These are phyloP conservation scores for Mustela nigripes DNA, from an alignment of 2,113 vertebrate species.

Conservation along the genomic window DNA sequence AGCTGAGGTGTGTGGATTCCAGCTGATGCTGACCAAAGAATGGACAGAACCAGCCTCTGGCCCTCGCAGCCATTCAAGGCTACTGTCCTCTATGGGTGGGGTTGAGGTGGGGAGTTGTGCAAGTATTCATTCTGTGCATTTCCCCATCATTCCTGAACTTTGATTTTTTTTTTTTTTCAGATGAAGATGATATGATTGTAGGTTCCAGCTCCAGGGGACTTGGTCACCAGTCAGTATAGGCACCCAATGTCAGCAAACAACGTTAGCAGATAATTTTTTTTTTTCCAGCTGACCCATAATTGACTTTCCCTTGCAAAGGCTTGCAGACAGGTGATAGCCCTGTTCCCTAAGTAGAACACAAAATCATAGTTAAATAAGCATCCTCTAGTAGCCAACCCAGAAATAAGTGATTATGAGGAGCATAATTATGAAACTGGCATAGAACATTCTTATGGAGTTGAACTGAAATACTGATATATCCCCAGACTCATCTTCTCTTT, in stretches of 20 bases:
- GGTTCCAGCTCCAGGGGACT: background rate
- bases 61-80: background rate
- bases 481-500: background rate
- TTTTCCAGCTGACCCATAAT: background rate
- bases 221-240: background rate
- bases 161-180: background rate
- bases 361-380: conserved; percentile 13
- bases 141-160: background rate
- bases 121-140: background rate
- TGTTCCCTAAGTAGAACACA: background rate
- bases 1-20: background rate
- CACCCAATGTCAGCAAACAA: background rate
- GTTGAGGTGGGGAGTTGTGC: background rate
- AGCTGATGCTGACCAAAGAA: background rate
- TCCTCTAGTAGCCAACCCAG: background rate
- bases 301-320: background rate
- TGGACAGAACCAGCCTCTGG: background rate
- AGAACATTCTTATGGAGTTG: background rate
- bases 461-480: background rate
- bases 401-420: background rate
- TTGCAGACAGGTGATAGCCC: background rate
- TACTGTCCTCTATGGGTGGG: too few relatives aligned
- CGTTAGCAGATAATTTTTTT: background rate
- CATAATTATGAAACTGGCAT: background rate
- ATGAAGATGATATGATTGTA: background rate